Evolutionary conservation across 2,888 invertebrate genomes (phyloP), one percentile per base, ranked within the genome.

Genomic region (Drosophila neonasuta): DNA sequence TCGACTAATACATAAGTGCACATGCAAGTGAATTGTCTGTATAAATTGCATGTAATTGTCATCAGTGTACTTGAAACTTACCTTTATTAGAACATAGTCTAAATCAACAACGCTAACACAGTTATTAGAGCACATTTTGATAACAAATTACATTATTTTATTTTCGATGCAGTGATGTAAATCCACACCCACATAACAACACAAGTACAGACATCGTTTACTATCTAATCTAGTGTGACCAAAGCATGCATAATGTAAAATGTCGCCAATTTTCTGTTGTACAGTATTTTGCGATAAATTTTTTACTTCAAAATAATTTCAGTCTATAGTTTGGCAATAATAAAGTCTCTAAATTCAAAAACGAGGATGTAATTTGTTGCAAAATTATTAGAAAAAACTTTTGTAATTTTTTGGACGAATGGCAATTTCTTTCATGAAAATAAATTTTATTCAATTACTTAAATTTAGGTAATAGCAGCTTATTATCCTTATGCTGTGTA

Each of bases 11-110:
- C 15, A 13, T 11, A 39, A 24, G 24, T 1, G 24, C 30, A 24
- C n/a, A 24, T 36, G 5, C 24, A 52, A 45, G 10, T 11, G n/a
- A 48, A 57, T 9, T n/a, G 10, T 24, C 39, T 20, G 17, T n/a
- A 15, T 11, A 42, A 15, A 30, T 44, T 45, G n/a, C 24, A 30
- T 52, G 44, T 56, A 20, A 24, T 5, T 17, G 1, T 11, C 13
- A 6, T 15, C 11, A 13, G 7, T 17, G 7, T 9, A 8, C 34
- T 29, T 30, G 15, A 0, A 55, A 71, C 80, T 56, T 58, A 85
- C 86, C 88, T 88, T 87, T 58, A 88, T 58, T 39, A 88, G 77
- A 71, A 88, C 75, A 75, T 85, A 88, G 51, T 77, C 77, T 36
- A 87, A 56, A 36, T 76, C 79, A 51, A 74, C 45, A 63, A 63